Percentiles rank a stretch among this genome's conserved stretches.
Conservation (phyloP, 2,113 vertebrate genomes). For the Chroicocephalus ridibundus region DNA sequence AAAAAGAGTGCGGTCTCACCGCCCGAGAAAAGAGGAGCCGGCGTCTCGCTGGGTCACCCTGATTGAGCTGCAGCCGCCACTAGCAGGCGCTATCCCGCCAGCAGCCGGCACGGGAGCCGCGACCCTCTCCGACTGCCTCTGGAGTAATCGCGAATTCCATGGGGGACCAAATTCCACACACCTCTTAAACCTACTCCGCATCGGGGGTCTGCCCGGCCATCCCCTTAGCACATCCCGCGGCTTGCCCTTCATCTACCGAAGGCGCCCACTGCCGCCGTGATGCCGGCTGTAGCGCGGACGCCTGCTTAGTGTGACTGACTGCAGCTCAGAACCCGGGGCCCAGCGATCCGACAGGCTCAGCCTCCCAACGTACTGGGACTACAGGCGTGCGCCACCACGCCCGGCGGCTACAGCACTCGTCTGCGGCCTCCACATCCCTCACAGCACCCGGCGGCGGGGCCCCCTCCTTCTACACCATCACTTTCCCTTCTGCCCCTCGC, state of each 20-base stretch:
- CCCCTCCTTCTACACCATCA: rapidly evolving
- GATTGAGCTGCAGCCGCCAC: constrained; percentile 79
- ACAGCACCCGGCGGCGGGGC: neutral
- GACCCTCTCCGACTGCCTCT: constrained; percentile 61
- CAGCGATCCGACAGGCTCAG: neutral
- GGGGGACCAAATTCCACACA: neutral
- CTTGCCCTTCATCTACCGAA: too few relatives aligned
- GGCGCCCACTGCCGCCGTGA: neutral
- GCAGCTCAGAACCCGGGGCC: neutral
- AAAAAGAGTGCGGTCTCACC: too few relatives aligned
- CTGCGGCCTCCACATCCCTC: neutral
- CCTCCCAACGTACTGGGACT: neutral
- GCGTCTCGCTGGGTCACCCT: constrained; percentile 79
- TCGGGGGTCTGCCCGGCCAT: neutral
- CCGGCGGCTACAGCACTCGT: rapidly evolving
- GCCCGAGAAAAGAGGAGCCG: constrained; percentile 17
- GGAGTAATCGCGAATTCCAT: too few relatives aligned
- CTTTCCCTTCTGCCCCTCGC: neutral
- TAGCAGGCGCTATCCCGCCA: constrained; percentile 77
- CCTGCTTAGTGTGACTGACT: neutral
- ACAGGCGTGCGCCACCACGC: neutral
- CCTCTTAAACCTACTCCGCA: neutral
- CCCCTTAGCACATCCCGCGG: neutral
- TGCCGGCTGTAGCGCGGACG: neutral
- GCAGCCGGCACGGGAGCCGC: constrained; percentile 76